Percentiles rank a stretch among this genome's conserved stretches.
Conservation (phyloP, 2,888 invertebrate species). For the Choreutis nemorana region DNA sequence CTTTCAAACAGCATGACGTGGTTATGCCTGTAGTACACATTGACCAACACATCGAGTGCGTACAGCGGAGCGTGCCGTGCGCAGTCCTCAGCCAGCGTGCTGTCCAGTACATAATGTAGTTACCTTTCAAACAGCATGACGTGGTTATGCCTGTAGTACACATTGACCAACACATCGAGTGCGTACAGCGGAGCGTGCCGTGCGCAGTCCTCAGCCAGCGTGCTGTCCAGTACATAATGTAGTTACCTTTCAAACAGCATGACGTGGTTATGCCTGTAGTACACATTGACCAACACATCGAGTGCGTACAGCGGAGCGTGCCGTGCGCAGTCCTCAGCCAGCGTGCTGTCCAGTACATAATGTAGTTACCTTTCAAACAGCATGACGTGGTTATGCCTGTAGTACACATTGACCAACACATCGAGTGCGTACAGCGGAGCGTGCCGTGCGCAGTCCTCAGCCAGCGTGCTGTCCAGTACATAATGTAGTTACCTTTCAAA, state of each 20-base stretch:
- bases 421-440: constrained; percentile 21
- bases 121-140: constrained; percentile 51
- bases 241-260: constrained; percentile 54
- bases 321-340: constrained; percentile 1
- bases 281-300: constrained; percentile 30
- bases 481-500: constrained; percentile 55
- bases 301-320: constrained; percentile 15
- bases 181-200: constrained; percentile 9
- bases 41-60: constrained; percentile 17
- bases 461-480: constrained; percentile 3
- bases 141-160: constrained; percentile 32
- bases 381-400: constrained; percentile 33
- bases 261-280: constrained; percentile 31
- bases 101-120: constrained; percentile 7
- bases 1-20: constrained; percentile 46
- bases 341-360: constrained; percentile 3
- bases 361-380: constrained; percentile 54
- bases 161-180: constrained; percentile 31
- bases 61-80: not conserved
- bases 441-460: constrained; percentile 1
- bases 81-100: not conserved
- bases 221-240: constrained; percentile 2
- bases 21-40: constrained; percentile 31
- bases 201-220: constrained; percentile 2
- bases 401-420: constrained; percentile 31